Base-by-base conservation (phyloP, 2,797 vertebrate species). In the Sebastiscus tertius region DNA sequence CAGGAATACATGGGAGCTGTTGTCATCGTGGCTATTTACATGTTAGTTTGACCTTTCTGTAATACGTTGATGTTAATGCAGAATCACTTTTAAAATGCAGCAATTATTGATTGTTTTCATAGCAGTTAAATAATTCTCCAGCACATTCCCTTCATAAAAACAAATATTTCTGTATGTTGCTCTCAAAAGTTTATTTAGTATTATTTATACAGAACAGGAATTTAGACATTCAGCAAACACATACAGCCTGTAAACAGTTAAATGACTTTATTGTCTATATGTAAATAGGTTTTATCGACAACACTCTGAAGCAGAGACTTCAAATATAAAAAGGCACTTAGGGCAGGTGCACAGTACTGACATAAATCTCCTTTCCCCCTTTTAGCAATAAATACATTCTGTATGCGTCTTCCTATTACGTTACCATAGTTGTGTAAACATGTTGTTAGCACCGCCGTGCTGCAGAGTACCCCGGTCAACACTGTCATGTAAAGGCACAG, bases 401-500 rank as follows among this genome's bases (percentile, higher is more conserved):
- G 56, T 70, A 55, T 83, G 69, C 80, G 82, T 64, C 71, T 85
- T 90, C 67, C 84, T 90, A 87, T 86, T 72, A 62, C 56, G 65
- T 80, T 88, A 92, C 72, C 72, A 49, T 79, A 71, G 75, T 60
- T 87, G 68, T 94, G 96, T 96, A 96, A 96, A 96, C 96, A 94
- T 84, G 78, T 86, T 72, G 78, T 86, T 72, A 75, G 75, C 84
- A 76, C 83, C 63, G 79, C 39, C 42, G 66, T 75, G 77, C 78
- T 85, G 68, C 54, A 79, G 36, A 76, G 67, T 60, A 87, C 63
- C 76, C 29, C 61, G 71, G 29, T 77, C 66, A 89, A 92, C 42
- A 46, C 42, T 3, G 42, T 46, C 42, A 46, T 52, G 78, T 80
- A 88, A 87, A 90, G 92, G 89, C 90, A 90, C 85, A 79, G 83